phyloP scores from a whole-genome alignment of 2,888 invertebrate genomes.

The Tipula lateralis region DNA sequence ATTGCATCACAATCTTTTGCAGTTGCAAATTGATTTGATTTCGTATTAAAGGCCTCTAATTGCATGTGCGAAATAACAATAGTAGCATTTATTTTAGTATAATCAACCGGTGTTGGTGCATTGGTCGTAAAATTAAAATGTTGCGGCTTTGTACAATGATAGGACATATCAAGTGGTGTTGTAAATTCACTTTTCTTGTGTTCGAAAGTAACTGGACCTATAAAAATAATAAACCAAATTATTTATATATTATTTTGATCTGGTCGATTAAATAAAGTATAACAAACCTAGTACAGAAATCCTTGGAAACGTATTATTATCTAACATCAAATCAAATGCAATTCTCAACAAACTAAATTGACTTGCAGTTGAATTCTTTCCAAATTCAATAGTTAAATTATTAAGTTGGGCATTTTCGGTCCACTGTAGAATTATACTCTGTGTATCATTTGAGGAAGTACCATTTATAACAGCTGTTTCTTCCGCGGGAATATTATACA shows the following conservation, averaged over 20 bases:
- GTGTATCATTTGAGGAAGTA: slow-evolving; percentile 45
- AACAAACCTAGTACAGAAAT: not conserved
- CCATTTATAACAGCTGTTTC: slow-evolving; percentile 45
- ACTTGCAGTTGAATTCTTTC: slow-evolving; percentile 48
- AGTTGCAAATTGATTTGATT: slow-evolving; percentile 56
- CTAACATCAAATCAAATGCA: not conserved
- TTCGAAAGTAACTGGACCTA: not conserved
- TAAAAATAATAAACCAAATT: not conserved
- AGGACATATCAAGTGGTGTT: slow-evolving; percentile 62
- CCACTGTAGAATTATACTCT: slow-evolving; percentile 48
- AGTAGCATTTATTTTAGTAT: slow-evolving; percentile 46
- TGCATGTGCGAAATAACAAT: slow-evolving; percentile 61
- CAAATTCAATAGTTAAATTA: slow-evolving; percentile 42
- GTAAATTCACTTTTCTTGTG: slow-evolving; percentile 36
- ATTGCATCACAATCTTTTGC: slow-evolving; percentile 69
- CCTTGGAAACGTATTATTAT: not conserved
- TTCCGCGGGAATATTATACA: slow-evolving; percentile 50
- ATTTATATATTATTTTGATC: no score
- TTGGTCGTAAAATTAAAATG: slow-evolving; percentile 53
- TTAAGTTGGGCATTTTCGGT: slow-evolving; percentile 35
- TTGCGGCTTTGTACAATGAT: slow-evolving; percentile 63
- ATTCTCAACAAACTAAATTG: slow-evolving; percentile 56
- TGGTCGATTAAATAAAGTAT: not conserved
- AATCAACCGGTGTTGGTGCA: slow-evolving; percentile 37
- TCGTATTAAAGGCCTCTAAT: slow-evolving; percentile 66